These are phyloP conservation scores for Dasysyrphus albostriatus DNA, from an alignment of 2,888 invertebrate species.

Conservation along the genomic window DNA sequence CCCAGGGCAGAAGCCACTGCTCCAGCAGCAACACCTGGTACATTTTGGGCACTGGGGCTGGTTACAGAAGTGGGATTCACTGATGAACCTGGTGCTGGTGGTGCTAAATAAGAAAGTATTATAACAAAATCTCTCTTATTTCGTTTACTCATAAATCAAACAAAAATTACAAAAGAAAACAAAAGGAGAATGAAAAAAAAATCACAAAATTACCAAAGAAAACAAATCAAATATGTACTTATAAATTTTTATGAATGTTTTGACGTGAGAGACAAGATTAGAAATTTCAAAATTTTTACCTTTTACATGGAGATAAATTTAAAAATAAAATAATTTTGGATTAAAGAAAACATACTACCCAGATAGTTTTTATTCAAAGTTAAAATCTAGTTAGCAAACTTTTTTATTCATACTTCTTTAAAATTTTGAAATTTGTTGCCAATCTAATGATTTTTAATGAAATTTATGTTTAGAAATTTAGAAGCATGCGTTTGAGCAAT, in stretches of 20 bases:
- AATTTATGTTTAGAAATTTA: constrained; percentile 6
- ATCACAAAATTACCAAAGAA: constrained; percentile 60
- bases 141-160: neutral
- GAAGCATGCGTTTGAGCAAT: constrained; percentile 39
- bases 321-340: neutral
- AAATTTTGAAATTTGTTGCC: constrained; percentile 54
- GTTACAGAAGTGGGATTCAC: constrained; percentile 85
- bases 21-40: constrained; percentile 82
- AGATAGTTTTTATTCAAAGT: constrained; percentile 9
- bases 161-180: neutral
- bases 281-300: constrained; percentile 51
- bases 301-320: too few species aligned
- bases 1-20: constrained; percentile 83
- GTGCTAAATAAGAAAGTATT: constrained; percentile 81
- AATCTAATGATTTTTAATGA: constrained; percentile 38
- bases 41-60: constrained; percentile 83
- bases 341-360: constrained; percentile 11
- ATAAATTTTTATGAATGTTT: constrained; percentile 24
- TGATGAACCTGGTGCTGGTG: constrained; percentile 85
- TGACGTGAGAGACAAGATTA: constrained; percentile 55
- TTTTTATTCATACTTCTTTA: constrained; percentile 9
- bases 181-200: constrained; percentile 22
- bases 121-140: neutral
- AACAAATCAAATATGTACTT: constrained; percentile 48
- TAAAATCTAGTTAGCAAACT: constrained; percentile 1